Evolutionary conservation across 2,797 vertebrate species (phyloP).

Genomic region (Cephalopachus bancanus): DNA sequence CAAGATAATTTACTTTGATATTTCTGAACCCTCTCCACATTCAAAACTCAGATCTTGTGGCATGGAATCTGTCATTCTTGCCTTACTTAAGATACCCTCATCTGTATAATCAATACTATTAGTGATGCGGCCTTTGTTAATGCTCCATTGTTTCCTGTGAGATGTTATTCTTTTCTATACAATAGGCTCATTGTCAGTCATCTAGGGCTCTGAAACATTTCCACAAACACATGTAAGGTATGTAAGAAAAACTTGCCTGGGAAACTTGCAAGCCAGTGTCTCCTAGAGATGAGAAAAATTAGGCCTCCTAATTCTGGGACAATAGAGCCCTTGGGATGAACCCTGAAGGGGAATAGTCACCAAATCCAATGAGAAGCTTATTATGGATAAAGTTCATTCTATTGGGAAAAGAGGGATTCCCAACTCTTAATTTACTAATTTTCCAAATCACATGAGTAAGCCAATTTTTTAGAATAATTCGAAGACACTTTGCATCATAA

Average conservation of each 20-base stretch:
- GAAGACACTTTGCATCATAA: background rate
- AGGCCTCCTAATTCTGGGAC: background rate
- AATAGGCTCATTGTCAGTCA: background rate
- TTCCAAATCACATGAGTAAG: background rate
- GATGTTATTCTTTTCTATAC: background rate
- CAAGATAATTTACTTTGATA: background rate
- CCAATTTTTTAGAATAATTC: background rate
- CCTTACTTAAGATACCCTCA: background rate
- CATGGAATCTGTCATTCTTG: background rate
- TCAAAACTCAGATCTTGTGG: background rate
- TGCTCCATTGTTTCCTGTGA: background rate
- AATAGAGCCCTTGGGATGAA: background rate
- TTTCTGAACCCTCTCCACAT: constrained; percentile 4
- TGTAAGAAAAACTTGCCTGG: background rate
- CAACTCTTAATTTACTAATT: background rate
- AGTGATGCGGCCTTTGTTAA: background rate
- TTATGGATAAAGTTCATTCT: background rate
- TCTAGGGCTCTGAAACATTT: background rate
- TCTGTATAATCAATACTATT: background rate
- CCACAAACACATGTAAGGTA: no score
- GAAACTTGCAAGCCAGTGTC: background rate
- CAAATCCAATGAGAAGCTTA: background rate
- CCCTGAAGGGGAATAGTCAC: background rate
- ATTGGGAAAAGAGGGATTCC: background rate
- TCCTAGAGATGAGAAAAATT: background rate